Percentiles rank a stretch among this genome's conserved stretches.
These are phyloP conservation scores for Corynorhinus townsendii DNA, from an alignment of 2,113 vertebrate genomes.

Conservation along the genomic window DNA sequence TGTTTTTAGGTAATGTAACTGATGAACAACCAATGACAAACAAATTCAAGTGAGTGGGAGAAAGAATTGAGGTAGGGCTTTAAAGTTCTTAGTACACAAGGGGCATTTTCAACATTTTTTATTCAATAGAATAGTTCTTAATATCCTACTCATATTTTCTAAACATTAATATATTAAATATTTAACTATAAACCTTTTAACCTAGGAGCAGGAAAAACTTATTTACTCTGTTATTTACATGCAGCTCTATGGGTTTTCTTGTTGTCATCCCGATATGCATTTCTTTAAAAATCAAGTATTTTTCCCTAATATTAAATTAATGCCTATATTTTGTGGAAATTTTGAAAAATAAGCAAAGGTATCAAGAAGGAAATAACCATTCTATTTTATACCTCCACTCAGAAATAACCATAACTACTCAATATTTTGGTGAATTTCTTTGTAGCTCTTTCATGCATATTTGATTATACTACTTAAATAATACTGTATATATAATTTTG, in stretches of 20 bases:
- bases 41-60: neutral
- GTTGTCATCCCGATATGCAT: neutral
- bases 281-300: conserved; percentile 12
- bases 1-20: neutral
- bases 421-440: neutral
- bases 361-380: neutral
- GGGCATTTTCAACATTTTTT: neutral
- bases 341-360: neutral
- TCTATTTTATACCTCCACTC: neutral
- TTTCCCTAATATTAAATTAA: neutral
- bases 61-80: neutral
- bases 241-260: neutral
- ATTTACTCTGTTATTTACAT: neutral
- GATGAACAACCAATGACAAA: neutral
- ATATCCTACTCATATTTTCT: neutral
- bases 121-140: neutral
- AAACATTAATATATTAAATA: neutral
- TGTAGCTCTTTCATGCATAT: neutral
- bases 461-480: neutral
- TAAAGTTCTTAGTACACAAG: neutral
- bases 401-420: neutral
- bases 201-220: neutral
- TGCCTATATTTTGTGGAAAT: neutral
- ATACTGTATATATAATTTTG: neutral
- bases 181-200: neutral